Base-by-base conservation (phyloP, 2,797 vertebrate genomes). In the Leucoraja ocellata region DNA sequence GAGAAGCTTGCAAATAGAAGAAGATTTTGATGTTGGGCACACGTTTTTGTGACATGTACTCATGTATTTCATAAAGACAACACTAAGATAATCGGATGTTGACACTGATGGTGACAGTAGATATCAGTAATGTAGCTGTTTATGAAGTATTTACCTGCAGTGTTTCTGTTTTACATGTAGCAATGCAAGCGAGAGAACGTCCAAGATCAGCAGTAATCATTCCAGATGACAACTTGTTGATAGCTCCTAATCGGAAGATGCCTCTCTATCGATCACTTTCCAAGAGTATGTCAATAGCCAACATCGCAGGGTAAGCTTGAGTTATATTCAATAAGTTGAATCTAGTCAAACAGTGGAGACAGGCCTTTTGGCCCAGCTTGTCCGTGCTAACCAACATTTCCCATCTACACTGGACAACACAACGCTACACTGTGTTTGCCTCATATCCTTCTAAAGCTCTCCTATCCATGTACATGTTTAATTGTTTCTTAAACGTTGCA, bases 221-320 rank as follows among this genome's bases (percentile, higher is more conserved):
- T 78, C 97, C 97, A 0, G 98, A 99, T 0, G 98, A 99, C 18
- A 95, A 94, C 94, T 94, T 96, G 0, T 77, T 96, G 0, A 93
- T 32, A 95, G 71, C 94, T 97, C 91, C 94, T 0, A 96, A 96
- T 32, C 96, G 98, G 91, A 97, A 98, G 93, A 97, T 98, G 93
- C 95, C 97, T 65, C 98, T 98, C 94, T 96, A 96, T 4, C 94
- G 97, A 93, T 97, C 97, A 0, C 97, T 99, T 93, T 99, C 98
- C 6, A 99, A 99, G 96, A 99, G 99, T 93, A 96, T 99, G 93
- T 99, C 98, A 9, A 99, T 99, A 94, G 98, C 98, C 96, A 99
- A 99, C 96, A 99, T 99, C 28, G 97, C 98, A 93, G 98, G 98
- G 98, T 99, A 95, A 97, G 97, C 93, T 36, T 2, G 71, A 9